phyloP scores from a whole-genome alignment of 2,113 vertebrate species.

The Origma solitaria region DNA sequence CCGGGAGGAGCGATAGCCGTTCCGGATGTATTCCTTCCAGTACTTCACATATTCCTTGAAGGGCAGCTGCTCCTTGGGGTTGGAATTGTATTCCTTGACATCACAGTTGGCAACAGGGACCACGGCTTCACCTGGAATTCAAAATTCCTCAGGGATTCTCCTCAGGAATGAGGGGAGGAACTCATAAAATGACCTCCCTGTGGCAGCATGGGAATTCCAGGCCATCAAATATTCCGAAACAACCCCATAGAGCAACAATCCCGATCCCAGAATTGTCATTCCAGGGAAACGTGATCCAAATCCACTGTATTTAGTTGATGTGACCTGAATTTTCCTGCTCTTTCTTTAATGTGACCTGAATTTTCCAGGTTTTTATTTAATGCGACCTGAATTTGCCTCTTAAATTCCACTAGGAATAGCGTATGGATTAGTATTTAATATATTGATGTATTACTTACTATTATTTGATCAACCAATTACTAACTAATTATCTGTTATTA shows the following conservation, averaged over 20 bases:
- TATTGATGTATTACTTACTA: fast-evolving
- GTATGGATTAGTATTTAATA: background rate
- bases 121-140: constrained; percentile 79
- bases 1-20: constrained; percentile 75
- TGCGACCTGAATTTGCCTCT: background rate
- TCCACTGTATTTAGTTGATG: background rate
- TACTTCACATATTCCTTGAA: constrained; percentile 87
- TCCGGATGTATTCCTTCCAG: constrained; percentile 85
- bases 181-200: fast-evolving
- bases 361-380: background rate
- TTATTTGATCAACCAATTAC: background rate
- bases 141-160: background rate
- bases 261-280: no score
- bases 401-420: background rate
- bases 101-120: constrained; percentile 95
- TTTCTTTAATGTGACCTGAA: background rate
- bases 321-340: background rate
- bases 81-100: constrained; percentile 88
- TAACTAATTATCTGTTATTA: background rate
- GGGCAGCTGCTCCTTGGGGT: constrained; percentile 88
- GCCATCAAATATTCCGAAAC: no score
- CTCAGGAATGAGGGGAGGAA: background rate
- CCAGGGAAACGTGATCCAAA: background rate
- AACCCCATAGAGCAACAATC: background rate
- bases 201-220: no score